A percentile compares a stretch with the other conserved stretches of the same genome.
These are phyloP conservation scores for Lucifuga dentata DNA, from an alignment of 2,113 vertebrate genomes.

Conservation along the genomic window DNA sequence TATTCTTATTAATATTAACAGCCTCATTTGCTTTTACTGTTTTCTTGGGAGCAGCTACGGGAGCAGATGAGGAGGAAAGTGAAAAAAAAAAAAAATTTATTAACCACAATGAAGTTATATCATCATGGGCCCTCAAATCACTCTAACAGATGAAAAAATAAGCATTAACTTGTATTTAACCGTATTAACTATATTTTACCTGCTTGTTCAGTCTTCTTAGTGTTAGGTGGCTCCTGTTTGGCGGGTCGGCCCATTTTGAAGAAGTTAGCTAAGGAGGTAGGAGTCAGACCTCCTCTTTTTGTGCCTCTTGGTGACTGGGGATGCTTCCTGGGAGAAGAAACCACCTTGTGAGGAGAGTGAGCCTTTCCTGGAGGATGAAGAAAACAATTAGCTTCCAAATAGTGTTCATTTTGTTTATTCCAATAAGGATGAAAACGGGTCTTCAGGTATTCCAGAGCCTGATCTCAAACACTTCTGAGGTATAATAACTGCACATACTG, in stretches of 20 bases:
- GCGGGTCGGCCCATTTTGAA: constrained; percentile 84
- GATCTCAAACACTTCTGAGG: too few species aligned
- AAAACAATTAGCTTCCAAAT: not conserved
- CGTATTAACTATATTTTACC: constrained; percentile 39
- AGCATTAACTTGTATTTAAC: too few species aligned
- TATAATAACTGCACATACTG: constrained; percentile 58
- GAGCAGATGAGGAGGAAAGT: not conserved
- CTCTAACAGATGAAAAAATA: too few species aligned
- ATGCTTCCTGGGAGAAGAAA: constrained; percentile 90
- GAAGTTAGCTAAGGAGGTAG: constrained; percentile 90
- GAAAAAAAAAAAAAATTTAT: not conserved
- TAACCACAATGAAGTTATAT: not conserved
- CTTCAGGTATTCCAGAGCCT: too few species aligned
- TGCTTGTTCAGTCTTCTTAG: constrained; percentile 55
- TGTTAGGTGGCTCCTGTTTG: constrained; percentile 47
- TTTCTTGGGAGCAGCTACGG: constrained; percentile 64
- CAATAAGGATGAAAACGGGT: too few species aligned
- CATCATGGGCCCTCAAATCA: too few species aligned
- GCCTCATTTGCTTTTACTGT: constrained; percentile 35
- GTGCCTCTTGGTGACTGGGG: constrained; percentile 86
- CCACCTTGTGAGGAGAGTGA: constrained; percentile 88
- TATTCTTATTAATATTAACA: constrained; percentile 14
- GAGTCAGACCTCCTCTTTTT: constrained; percentile 83
- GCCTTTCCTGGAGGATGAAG: constrained; percentile 83
- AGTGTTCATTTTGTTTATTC: not conserved